phyloP scores from a whole-genome alignment of 1,140 invertebrate genomes.

The Sitobion miscanthi region DNA sequence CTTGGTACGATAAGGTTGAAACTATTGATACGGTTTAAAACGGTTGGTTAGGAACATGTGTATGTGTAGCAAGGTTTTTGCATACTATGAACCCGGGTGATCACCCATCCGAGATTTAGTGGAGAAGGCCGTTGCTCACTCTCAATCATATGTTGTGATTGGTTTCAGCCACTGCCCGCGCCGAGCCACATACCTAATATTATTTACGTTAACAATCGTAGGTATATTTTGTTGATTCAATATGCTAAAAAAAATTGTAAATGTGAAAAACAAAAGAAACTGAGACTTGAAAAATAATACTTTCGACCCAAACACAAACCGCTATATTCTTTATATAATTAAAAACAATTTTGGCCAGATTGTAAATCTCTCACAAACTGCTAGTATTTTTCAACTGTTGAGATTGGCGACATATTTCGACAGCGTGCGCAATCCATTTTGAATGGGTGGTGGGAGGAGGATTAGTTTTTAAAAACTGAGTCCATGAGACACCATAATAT shows the following conservation, averaged over 20 bases:
- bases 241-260: neutral
- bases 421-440: neutral
- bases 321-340: neutral
- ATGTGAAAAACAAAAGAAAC: neutral
- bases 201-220: neutral
- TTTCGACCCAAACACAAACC: neutral
- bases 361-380: neutral
- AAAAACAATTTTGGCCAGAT: neutral
- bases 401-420: neutral
- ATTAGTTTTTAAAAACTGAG: neutral
- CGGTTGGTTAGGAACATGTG: too few species aligned
- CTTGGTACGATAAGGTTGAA: too few species aligned
- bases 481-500: neutral
- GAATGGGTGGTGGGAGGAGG: neutral
- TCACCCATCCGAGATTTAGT: too few species aligned
- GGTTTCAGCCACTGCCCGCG: too few species aligned
- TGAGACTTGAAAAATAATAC: neutral
- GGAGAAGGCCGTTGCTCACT: too few species aligned
- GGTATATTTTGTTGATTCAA: neutral
- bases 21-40: too few species aligned
- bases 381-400: neutral
- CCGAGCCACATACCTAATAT: neutral
- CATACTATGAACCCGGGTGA: too few species aligned
- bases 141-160: too few species aligned
- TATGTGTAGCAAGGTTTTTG: too few species aligned